phyloP scores from a whole-genome alignment of 2,797 vertebrate species.

The Phoxinus dragarum region DNA sequence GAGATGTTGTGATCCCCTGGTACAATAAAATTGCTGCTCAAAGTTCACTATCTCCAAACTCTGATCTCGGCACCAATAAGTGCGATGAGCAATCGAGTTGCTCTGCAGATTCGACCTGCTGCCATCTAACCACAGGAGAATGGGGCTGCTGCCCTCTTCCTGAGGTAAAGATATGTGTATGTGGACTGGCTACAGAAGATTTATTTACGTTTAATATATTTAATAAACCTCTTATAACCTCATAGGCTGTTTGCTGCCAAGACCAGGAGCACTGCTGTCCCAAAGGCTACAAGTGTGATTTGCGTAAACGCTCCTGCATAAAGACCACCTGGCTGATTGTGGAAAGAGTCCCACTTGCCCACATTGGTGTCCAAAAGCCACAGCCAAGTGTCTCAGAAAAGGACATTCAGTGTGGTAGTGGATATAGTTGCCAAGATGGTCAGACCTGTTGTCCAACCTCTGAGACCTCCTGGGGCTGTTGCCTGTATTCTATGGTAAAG shows the following conservation, averaged over 20 bases:
- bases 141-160: slow-evolving; percentile 76
- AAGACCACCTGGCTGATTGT: slow-evolving; percentile 67
- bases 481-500: slow-evolving; percentile 73
- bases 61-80: slow-evolving; percentile 12
- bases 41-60: background rate
- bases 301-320: slow-evolving; percentile 74
- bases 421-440: slow-evolving; percentile 64
- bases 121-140: slow-evolving; percentile 64
- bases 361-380: slow-evolving; percentile 22
- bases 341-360: slow-evolving; percentile 61
- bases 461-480: slow-evolving; percentile 81
- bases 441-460: slow-evolving; percentile 81
- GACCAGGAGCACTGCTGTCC: slow-evolving; percentile 88
- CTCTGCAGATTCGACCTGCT: slow-evolving; percentile 68
- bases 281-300: slow-evolving; percentile 79
- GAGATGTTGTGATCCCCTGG: slow-evolving; percentile 72
- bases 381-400: background rate
- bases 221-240: slow-evolving; percentile 9
- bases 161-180: slow-evolving; percentile 61
- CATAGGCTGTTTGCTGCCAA: slow-evolving; percentile 85
- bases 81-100: slow-evolving; percentile 61
- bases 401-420: slow-evolving; percentile 67
- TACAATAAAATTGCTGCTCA: slow-evolving; percentile 71
- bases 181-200: background rate
- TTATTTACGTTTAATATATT: slow-evolving; percentile 20